Percentiles rank a stretch among this genome's conserved stretches.
These are phyloP conservation scores for Oxyura jamaicensis DNA, from an alignment of 2,113 vertebrate genomes.

Conservation along the genomic window DNA sequence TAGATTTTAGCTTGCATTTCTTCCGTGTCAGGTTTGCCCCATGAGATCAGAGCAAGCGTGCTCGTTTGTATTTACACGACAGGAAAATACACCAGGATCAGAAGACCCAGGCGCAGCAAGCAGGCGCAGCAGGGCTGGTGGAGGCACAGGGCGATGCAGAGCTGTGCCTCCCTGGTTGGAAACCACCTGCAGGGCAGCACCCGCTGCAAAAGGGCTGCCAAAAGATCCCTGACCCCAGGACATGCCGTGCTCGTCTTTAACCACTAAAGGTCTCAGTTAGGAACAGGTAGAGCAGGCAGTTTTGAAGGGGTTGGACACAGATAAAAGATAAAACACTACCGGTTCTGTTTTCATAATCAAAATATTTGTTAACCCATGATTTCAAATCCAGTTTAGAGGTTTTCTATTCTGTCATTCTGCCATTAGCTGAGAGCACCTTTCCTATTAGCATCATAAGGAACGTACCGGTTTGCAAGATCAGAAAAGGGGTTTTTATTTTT, in stretches of 20 bases:
- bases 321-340: background rate
- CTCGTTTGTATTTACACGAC: rapidly evolving
- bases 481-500: background rate
- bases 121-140: background rate
- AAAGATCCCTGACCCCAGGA: background rate
- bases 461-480: background rate
- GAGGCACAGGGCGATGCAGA: rapidly evolving
- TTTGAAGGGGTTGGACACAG: background rate
- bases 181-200: background rate
- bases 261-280: no score
- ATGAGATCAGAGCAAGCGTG: rapidly evolving
- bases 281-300: background rate
- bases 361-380: background rate
- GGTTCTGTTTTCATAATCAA: background rate
- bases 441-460: background rate
- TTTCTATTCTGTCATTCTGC: background rate
- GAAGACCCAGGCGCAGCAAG: background rate
- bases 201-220: no score
- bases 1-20: background rate
- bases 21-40: no score
- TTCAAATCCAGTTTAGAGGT: background rate
- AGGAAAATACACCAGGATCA: background rate
- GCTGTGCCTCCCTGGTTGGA: background rate
- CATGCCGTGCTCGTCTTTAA: background rate
- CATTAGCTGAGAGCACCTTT: background rate